Percentiles rank a stretch among this genome's conserved stretches.
Evolutionary conservation across 2,113 vertebrate species (phyloP).

Genomic region (Excalfactoria chinensis): DNA sequence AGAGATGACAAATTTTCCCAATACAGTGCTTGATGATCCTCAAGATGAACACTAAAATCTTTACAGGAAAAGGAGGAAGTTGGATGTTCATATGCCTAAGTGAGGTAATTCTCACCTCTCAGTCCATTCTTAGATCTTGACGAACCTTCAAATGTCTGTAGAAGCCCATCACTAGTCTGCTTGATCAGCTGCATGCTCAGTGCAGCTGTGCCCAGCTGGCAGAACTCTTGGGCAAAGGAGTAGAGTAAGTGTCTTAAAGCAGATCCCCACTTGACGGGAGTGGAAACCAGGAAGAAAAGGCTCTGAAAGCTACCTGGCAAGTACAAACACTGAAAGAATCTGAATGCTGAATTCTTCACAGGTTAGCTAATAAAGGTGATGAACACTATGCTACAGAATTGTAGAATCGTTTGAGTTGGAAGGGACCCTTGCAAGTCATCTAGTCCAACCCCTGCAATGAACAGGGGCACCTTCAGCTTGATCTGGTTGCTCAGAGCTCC

Average conservation of each 20-base stretch:
- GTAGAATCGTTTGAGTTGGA: too few species aligned
- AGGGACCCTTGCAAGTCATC: too few species aligned
- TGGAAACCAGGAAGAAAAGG: background rate
- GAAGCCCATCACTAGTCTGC: background rate
- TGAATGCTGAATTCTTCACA: background rate
- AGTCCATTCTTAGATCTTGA: background rate
- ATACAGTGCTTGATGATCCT: background rate
- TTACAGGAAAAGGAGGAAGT: background rate
- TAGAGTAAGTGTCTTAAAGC: background rate
- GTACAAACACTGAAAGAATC: background rate
- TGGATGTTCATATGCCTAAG: background rate
- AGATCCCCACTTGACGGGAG: background rate
- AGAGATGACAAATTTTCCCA: background rate
- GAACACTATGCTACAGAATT: background rate
- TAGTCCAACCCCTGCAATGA: too few species aligned
- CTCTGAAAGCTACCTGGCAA: background rate
- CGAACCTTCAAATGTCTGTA: background rate
- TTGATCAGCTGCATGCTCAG: background rate
- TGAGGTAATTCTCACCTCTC: background rate
- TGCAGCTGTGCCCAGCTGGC: rapidly evolving
- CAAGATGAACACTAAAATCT: background rate
- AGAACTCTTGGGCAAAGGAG: background rate
- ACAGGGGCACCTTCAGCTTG: too few species aligned
- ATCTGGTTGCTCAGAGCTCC: too few species aligned
- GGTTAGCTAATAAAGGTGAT: background rate